Evolutionary conservation across 2,888 invertebrate species (phyloP).

Genomic region (Masnerella sp.): DNA sequence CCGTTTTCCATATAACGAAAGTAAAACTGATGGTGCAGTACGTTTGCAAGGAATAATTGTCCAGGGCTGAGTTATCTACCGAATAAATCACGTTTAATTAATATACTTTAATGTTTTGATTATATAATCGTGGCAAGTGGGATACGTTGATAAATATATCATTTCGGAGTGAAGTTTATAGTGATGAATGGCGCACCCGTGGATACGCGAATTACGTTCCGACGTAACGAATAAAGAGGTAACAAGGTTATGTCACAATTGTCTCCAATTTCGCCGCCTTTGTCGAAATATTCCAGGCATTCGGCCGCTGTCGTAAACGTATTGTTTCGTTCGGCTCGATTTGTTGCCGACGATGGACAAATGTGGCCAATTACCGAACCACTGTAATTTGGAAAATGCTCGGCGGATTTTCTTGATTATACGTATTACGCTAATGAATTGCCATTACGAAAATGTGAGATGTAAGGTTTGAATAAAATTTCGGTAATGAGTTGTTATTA

Average conservation of each 20-base stretch:
- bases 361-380: background rate
- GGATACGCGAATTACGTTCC: constrained; percentile 14
- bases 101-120: constrained; percentile 29
- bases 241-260: constrained; percentile 29
- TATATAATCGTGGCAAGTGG: constrained; percentile 39
- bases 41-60: constrained; percentile 24
- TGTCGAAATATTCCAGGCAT: too few relatives aligned
- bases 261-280: background rate
- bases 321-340: background rate
- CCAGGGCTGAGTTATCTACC: constrained; percentile 15
- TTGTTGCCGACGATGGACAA: background rate
- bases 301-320: too few relatives aligned
- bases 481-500: constrained; percentile 6
- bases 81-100: constrained; percentile 46
- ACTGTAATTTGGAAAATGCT: constrained; percentile 3
- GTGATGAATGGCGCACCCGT: constrained; percentile 17
- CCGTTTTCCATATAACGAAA: constrained; percentile 18
- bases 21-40: constrained; percentile 12
- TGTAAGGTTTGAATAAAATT: background rate
- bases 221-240: constrained; percentile 32
- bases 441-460: background rate
- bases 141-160: constrained; percentile 34
- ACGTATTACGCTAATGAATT: constrained; percentile 8
- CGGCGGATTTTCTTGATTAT: background rate
- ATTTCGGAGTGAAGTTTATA: constrained; percentile 23